Evolutionary conservation across 2,797 vertebrate species (phyloP), one percentile per base, ranked within the genome.

Genomic region (Margarornis squamiger): DNA sequence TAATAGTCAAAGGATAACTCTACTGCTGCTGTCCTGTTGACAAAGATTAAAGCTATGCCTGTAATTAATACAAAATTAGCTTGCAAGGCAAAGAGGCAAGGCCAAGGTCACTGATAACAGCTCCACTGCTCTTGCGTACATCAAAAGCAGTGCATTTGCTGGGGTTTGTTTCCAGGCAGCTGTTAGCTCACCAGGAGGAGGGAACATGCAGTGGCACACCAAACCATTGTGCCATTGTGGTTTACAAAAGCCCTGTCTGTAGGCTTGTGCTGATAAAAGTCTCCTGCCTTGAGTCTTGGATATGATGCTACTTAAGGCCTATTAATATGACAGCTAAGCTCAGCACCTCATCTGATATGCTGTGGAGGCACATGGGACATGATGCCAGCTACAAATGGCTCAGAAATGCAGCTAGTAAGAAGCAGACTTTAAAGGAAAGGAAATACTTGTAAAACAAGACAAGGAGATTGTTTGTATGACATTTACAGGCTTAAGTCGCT

Each of bases 21-120:
- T 54, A 46, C 36, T 55, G 54, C 13, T 58, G 55, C 76, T 54
- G 20, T 54, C 32, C 59, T 58, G 22, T 27, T 59, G 70, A 68
- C 11, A 3, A 81, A 92, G 66, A 93, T 39, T 70, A 93, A 95
- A 90, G 67, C 39, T 48, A 10, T 24, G 67, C 66, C 66, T 62
- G 30, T 39, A 93, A 90, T 90, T 93, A 93, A 81, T 30, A 91
- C 7, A 62, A 66, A 86, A 96, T 84, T 32, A 92, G n/a, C 26
- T 86, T 59, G 59, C 92, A 84, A 86, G 71, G 75, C 70, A 55
- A 70, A 76, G 61, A 8, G 9, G 86, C 62, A 10, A 22, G 23
- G 43, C 46, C 30, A 20, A 88, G 70, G 83, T 86, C 76, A 52
- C 70, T 2, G 29, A 41, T 66, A 88, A 84, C 15, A 59, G 58